Conservation (phyloP, 2,797 vertebrate species). For the Crypturellus tataupa region DNA sequence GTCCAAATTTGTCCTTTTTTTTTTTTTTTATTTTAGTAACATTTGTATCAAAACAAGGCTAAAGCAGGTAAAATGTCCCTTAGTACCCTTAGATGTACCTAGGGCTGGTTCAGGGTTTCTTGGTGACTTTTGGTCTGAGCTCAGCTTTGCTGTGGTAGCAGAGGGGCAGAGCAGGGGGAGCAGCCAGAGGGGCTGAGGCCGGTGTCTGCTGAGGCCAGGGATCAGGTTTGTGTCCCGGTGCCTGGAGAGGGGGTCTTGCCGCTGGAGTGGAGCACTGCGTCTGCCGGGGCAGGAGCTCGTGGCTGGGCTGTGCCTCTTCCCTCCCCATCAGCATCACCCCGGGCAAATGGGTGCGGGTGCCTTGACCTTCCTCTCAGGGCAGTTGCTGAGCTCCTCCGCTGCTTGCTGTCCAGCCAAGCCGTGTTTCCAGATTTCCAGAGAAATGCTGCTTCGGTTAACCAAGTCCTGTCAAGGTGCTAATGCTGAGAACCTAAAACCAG, state of each 20-base stretch:
- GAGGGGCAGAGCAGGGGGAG: neutral
- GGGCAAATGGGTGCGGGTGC: fast-evolving
- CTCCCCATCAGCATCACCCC: neutral
- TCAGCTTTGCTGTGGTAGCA: neutral
- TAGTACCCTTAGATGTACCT: neutral
- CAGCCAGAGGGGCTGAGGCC: neutral
- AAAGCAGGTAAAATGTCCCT: neutral
- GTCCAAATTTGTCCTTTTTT: neutral
- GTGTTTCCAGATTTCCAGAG: neutral
- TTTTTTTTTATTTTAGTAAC: neutral
- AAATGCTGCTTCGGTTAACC: neutral
- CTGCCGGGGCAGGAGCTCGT: neutral
- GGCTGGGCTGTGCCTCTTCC: fast-evolving
- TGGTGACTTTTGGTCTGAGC: neutral
- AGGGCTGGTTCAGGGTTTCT: neutral
- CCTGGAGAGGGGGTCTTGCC: neutral
- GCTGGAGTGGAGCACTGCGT: fast-evolving
- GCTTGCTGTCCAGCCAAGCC: neutral
- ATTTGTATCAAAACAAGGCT: neutral
- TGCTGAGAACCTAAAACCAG: neutral
- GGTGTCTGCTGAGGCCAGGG: too few species aligned
- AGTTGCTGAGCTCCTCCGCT: neutral
- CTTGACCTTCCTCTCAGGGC: neutral
- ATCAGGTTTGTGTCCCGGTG: neutral
- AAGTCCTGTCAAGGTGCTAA: neutral